Base-by-base conservation (phyloP, 2,113 vertebrate genomes). In the Leucoraja erinaceus region DNA sequence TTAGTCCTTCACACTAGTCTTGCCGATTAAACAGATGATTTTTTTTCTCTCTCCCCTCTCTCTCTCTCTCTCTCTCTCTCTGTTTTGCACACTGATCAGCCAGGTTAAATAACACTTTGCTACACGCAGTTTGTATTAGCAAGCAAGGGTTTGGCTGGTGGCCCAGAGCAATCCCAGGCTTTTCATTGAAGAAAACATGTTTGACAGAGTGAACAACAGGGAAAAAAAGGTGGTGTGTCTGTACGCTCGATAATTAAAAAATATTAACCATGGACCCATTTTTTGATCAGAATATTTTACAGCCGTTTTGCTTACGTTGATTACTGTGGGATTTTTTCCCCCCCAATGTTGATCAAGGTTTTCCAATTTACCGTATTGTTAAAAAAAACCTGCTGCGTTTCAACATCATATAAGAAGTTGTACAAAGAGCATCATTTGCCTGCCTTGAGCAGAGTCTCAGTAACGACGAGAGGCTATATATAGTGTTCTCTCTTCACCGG, bases 101-200 rank as follows among this genome's bases (percentile, higher is more conserved):
- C 59, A 61, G 59, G 59, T 88, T 88, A 63, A 66, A n/a, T 31
- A 59, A 88, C 59, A 88, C 31, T 88, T 88, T 63, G 83, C 83
- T 18, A 31, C 28, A 31, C 31, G n/a, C n/a, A 63, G 59, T 86
- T 56, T 10, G 81, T 86, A 59, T 86, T n/a, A 61, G 81, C 81
- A 86, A 66, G 83, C 83, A 88, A 12, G 11, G 83, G 31, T 66
- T 88, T 88, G 83, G n/a, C 83, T 31, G 28, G 5, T 16, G 59
- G 83, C 59, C 83, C 83, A 33, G 83, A 63, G 12, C 28, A 88
- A 88, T 66, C 59, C 11, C 61, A 31, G 28, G 83, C n/a, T n/a
- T 63, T 88, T 88, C 59, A 31, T 66, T 88, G 59, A 88, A 11
- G n/a, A 66, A 47, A 63, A 88, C 28, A 88, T 14, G 2, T 88